Conservation (phyloP, 64 coral and sea anemone genomes). For the Cladopsammia gracilis region DNA sequence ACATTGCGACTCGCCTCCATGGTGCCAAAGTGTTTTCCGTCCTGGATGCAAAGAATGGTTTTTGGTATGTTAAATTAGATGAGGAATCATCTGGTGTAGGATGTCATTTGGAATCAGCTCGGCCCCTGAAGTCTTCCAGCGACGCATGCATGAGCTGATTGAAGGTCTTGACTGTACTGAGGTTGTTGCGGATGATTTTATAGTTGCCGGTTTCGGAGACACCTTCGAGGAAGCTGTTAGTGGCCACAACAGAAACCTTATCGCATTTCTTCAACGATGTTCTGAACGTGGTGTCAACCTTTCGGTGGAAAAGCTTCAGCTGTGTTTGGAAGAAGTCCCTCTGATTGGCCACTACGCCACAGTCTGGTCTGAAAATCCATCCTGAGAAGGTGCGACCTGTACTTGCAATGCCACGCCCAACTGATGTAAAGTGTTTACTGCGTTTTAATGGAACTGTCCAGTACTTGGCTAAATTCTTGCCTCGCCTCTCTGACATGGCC, state of each 20-base stretch:
- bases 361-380: not conserved
- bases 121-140: no score
- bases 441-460: not conserved
- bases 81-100: no score
- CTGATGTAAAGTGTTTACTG: no score
- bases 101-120: no score
- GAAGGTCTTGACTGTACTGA: no score
- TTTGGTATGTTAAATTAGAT: no score
- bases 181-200: slow-evolving; percentile 41
- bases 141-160: slow-evolving; percentile 34
- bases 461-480: slow-evolving; percentile 31
- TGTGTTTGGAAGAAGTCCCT: slow-evolving; percentile 16
- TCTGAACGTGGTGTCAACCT: not conserved
- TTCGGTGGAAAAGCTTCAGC: not conserved
- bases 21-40: no score
- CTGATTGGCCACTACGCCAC: not conserved
- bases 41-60: no score
- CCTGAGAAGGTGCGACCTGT: not conserved
- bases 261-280: not conserved
- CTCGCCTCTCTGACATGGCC: no score
- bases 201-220: slow-evolving; percentile 12
- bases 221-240: slow-evolving; percentile 12
- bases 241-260: not conserved
- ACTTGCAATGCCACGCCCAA: no score
- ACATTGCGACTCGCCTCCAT: not conserved